Percentiles rank a stretch among this genome's conserved stretches.
phyloP scores from a whole-genome alignment of 2,888 invertebrate genomes.

The Punctoribates punctum region DNA sequence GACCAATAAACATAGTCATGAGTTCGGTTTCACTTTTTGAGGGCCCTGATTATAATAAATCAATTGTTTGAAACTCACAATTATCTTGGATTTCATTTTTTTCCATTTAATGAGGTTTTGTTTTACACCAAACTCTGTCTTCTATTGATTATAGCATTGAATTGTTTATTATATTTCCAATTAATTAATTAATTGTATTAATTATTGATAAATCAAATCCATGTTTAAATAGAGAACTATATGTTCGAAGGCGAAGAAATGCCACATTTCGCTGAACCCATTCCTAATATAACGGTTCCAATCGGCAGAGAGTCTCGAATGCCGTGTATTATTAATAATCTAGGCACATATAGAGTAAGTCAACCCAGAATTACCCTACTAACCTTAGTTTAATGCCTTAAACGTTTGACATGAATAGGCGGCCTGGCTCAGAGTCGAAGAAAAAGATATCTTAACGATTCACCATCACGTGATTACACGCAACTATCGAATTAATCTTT shows the following conservation, averaged over 20 bases:
- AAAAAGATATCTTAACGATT: conserved; percentile 68
- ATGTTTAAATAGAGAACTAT: background rate
- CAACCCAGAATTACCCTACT: too few species aligned
- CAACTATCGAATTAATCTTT: conserved; percentile 66
- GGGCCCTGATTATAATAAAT: background rate
- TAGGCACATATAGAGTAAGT: conserved; percentile 78
- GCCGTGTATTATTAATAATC: conserved; percentile 83
- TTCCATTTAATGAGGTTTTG: background rate
- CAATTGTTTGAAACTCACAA: background rate
- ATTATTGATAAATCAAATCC: background rate
- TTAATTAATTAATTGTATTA: background rate
- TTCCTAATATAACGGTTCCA: conserved; percentile 84
- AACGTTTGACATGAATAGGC: conserved; percentile 61
- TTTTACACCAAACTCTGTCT: background rate
- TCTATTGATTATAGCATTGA: background rate
- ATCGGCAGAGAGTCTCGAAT: conserved; percentile 79
- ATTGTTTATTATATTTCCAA: too few species aligned
- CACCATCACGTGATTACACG: conserved; percentile 71
- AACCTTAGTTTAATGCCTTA: too few species aligned
- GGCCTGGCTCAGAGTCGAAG: conserved; percentile 94
- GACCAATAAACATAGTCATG: too few species aligned
- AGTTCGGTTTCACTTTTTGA: too few species aligned
- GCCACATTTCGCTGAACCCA: conserved; percentile 81
- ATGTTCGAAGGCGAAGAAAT: conserved; percentile 51
- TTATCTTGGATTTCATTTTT: background rate